phyloP scores from a whole-genome alignment of 1,140 invertebrate genomes.

The Nomia melanderi region DNA sequence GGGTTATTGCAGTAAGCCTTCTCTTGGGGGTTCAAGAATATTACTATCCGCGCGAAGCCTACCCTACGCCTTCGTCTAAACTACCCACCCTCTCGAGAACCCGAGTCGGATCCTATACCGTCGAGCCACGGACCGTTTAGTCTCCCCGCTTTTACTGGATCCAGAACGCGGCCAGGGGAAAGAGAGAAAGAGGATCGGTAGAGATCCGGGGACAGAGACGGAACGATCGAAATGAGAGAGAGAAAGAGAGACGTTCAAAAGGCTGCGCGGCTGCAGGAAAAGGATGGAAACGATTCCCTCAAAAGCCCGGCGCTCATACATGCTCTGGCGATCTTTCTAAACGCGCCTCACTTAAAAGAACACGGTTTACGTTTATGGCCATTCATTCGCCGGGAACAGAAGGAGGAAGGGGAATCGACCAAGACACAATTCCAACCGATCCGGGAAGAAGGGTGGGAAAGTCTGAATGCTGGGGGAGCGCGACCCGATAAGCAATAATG shows the following conservation, averaged over 20 bases:
- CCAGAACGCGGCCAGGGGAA: constrained; percentile 8
- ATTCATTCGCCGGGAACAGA: constrained; percentile 71
- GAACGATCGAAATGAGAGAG: not conserved
- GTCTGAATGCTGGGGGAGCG: constrained; percentile 30
- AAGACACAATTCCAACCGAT: constrained; percentile 66
- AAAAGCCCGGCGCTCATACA: constrained; percentile 72
- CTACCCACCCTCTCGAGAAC: constrained; percentile 51
- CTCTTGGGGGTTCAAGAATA: constrained; percentile 81
- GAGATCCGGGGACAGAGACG: constrained; percentile 13
- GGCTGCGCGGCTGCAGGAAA: not conserved
- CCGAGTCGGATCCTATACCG: constrained; percentile 25
- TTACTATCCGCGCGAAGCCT: constrained; percentile 73
- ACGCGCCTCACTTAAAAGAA: constrained; percentile 80
- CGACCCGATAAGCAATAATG: constrained; percentile 76
- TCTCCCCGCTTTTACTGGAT: constrained; percentile 52
- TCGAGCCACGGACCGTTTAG: constrained; percentile 33
- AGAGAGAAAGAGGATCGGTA: not conserved
- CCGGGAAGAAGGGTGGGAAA: constrained; percentile 52
- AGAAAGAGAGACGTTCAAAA: not conserved
- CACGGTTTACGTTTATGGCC: constrained; percentile 81
- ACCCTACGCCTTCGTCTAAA: constrained; percentile 64
- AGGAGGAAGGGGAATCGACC: constrained; percentile 23
- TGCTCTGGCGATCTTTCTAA: constrained; percentile 79
- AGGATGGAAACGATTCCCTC: constrained; percentile 60
- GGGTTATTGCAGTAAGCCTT: constrained; percentile 81